Percentiles rank a stretch among this genome's conserved stretches.
These are phyloP conservation scores for Mesocentrotus franciscanus DNA, from an alignment of 53 echinoderm and acorn worm genomes.

Conservation along the genomic window DNA sequence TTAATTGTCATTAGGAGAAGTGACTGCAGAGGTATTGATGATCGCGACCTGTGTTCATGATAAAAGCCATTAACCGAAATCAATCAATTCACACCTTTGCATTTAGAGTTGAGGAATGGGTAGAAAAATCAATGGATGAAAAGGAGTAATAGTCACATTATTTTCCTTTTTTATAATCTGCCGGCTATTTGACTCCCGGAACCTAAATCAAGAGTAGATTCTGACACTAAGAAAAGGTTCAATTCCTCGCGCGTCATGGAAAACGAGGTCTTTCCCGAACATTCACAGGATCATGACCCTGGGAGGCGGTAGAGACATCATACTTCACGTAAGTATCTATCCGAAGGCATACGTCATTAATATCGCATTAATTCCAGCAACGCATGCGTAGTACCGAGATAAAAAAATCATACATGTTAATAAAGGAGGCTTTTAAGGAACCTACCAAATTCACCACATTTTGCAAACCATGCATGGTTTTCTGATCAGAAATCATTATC, in stretches of 20 bases:
- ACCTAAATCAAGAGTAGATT: not conserved
- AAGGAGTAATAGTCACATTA: not conserved
- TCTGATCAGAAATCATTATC: not conserved
- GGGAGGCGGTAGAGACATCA: not conserved
- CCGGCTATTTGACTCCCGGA: not conserved
- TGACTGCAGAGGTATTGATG: not conserved
- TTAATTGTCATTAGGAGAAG: not conserved
- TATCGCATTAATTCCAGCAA: not conserved
- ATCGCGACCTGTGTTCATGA: not conserved
- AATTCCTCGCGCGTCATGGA: not conserved
- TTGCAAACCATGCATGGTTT: not conserved
- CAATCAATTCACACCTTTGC: not conserved
- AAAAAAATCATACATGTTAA: not conserved
- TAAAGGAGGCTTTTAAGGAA: not conserved
- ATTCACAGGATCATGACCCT: not conserved
- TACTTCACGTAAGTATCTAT: not conserved
- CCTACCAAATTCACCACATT: not conserved
- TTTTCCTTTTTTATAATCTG: not conserved
- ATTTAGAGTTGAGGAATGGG: not conserved
- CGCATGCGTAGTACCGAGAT: not conserved
- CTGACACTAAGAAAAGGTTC: not conserved
- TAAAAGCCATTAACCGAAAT: not conserved
- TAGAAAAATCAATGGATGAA: not conserved
- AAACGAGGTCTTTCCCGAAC: not conserved
- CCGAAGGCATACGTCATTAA: not conserved